These are phyloP conservation scores for Scaptomyza pallida DNA, from an alignment of 1,140 invertebrate species.

Conservation along the genomic window DNA sequence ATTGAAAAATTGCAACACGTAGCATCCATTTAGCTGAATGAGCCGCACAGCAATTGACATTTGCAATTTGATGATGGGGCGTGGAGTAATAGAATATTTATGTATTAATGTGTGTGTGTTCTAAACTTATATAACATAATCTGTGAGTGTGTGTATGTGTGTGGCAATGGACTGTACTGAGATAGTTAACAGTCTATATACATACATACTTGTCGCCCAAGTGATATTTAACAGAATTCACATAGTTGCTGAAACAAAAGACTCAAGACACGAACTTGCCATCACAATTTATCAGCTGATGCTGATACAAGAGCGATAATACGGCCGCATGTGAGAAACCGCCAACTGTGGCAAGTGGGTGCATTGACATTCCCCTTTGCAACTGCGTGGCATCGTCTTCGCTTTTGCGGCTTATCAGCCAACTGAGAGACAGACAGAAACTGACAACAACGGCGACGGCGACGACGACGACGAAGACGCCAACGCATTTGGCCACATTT, in stretches of 20 bases:
- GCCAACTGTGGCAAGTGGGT: constrained; percentile 22
- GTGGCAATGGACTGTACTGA: too few species aligned
- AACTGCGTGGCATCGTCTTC: constrained; percentile 21
- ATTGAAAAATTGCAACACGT: constrained; percentile 63
- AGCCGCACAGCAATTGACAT: constrained; percentile 60
- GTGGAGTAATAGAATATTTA: neutral
- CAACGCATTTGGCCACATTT: constrained; percentile 75
- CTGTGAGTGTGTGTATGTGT: too few species aligned
- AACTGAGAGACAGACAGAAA: neutral
- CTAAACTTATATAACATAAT: neutral
- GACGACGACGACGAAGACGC: constrained; percentile 21
- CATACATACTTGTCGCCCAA: neutral
- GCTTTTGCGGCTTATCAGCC: constrained; percentile 46
- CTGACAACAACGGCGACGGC: neutral
- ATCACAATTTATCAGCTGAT: constrained; percentile 32
- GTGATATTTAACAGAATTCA: constrained; percentile 14
- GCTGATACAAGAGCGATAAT: constrained; percentile 33
- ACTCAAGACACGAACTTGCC: constrained; percentile 53
- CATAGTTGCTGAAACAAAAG: constrained; percentile 21
- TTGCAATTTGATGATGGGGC: constrained; percentile 25
- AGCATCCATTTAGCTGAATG: constrained; percentile 58
- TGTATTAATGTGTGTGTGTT: constrained; percentile 1
- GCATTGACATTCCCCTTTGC: constrained; percentile 47
- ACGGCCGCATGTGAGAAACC: constrained; percentile 32
- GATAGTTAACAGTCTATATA: too few species aligned